Evolutionary conservation across 92 coral and sea anemone genomes (phyloP).

Genomic region (Porites lobata): DNA sequence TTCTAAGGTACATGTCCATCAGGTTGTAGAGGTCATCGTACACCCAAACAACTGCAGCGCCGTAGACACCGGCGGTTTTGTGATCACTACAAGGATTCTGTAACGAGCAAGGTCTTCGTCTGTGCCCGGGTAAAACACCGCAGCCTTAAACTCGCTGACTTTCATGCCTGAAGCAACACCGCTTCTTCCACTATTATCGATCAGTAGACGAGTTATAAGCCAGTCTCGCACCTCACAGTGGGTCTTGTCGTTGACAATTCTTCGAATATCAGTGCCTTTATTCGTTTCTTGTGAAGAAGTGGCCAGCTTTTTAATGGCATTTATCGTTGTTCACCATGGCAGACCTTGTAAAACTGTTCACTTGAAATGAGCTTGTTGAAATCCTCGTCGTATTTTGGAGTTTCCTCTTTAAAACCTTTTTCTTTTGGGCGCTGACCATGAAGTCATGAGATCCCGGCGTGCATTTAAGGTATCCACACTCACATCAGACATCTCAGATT

Average conservation of each 20-base stretch:
- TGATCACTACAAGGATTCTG: constrained; percentile 61
- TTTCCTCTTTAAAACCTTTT: constrained; percentile 35
- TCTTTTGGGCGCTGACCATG: constrained; percentile 57
- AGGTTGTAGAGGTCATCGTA: constrained; percentile 51
- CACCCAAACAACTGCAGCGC: constrained; percentile 67
- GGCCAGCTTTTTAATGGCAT: constrained; percentile 70
- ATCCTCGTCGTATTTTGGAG: constrained; percentile 43
- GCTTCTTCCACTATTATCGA: constrained; percentile 42
- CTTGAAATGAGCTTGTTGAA: constrained; percentile 58
- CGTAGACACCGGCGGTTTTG: constrained; percentile 61
- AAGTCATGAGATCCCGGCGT: constrained; percentile 48
- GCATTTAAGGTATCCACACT: constrained; percentile 20
- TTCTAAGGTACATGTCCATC: constrained; percentile 49
- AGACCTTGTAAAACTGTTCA: constrained; percentile 49
- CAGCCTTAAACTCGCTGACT: constrained; percentile 46
- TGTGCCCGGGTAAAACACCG: constrained; percentile 44
- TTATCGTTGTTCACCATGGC: constrained; percentile 59
- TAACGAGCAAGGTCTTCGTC: constrained; percentile 63
- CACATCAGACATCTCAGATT: constrained; percentile 5
- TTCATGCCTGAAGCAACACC: constrained; percentile 23
- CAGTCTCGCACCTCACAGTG: constrained; percentile 45
- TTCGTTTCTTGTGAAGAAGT: constrained; percentile 21
- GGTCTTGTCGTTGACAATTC: constrained; percentile 20
- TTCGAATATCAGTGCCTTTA: neutral
- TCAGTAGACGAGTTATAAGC: constrained; percentile 30